Percentiles rank a stretch among this genome's conserved stretches.
phyloP scores from a whole-genome alignment of 2,888 invertebrate species.

The Caenorhabditis doughertyi region DNA sequence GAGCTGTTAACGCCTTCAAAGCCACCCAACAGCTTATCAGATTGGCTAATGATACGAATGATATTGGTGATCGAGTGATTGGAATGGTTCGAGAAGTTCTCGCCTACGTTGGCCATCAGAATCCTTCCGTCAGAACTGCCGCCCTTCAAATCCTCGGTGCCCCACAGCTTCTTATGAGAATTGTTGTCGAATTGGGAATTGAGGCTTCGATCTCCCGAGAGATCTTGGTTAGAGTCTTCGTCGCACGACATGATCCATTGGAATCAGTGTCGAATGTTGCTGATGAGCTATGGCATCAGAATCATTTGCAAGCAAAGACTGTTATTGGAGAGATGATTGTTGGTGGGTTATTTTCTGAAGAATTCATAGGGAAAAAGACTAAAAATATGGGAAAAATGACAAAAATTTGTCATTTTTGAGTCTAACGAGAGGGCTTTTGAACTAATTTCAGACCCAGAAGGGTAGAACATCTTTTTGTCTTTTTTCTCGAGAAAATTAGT shows the following conservation, averaged over 20 bases:
- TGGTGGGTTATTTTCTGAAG: conserved; percentile 37
- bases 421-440: no score
- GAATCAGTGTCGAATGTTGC: conserved; percentile 63
- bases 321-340: conserved; percentile 62
- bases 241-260: conserved; percentile 64
- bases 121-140: conserved; percentile 62
- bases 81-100: conserved; percentile 67
- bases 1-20: conserved; percentile 50
- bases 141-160: conserved; percentile 68
- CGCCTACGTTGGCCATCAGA: conserved; percentile 61
- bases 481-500: no score
- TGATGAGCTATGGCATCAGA: conserved; percentile 59
- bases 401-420: no score
- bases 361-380: neutral
- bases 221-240: conserved; percentile 65
- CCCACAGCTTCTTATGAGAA: conserved; percentile 68
- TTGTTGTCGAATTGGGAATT: conserved; percentile 63
- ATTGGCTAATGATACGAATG: conserved; percentile 71
- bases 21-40: conserved; percentile 62
- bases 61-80: conserved; percentile 66
- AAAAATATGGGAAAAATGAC: neutral
- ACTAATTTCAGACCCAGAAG: no score
- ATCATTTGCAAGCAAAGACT: conserved; percentile 54
- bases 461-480: no score
- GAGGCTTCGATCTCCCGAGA: conserved; percentile 54